Evolutionary conservation across 1,140 invertebrate genomes (phyloP).

Genomic region (Heliothis subflexa): DNA sequence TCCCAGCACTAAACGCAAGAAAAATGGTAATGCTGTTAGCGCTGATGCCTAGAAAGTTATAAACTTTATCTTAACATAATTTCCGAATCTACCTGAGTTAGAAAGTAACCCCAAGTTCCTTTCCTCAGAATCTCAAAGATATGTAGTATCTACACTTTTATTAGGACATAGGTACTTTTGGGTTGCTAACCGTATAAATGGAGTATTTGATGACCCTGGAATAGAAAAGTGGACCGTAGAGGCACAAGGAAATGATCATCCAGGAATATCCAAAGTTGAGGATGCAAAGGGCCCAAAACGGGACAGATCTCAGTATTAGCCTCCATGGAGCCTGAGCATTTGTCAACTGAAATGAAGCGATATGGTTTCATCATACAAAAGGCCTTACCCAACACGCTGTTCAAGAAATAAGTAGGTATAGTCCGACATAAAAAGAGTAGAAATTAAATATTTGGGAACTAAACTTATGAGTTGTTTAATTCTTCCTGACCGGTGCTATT

Average conservation of each 20-base stretch:
- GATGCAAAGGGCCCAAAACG: slow-evolving; percentile 77
- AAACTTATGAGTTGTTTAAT: no score
- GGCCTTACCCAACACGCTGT: neutral
- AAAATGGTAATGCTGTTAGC: slow-evolving; percentile 75
- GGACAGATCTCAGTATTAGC: slow-evolving; percentile 71
- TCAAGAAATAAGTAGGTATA: neutral
- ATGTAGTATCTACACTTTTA: neutral
- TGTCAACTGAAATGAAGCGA: slow-evolving; percentile 64
- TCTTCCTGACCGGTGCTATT: no score
- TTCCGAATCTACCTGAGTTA: no score
- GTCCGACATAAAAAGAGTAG: no score
- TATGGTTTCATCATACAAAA: neutral
- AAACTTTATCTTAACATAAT: neutral
- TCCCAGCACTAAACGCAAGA: slow-evolving; percentile 74
- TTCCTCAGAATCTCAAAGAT: no score
- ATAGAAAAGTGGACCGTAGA: slow-evolving; percentile 78
- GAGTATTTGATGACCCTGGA: slow-evolving; percentile 66
- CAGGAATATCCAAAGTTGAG: slow-evolving; percentile 81
- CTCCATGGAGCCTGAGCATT: slow-evolving; percentile 77
- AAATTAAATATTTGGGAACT: no score
- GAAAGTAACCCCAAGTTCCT: no score
- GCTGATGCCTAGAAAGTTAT: slow-evolving; percentile 67
- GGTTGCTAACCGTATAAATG: slow-evolving; percentile 70
- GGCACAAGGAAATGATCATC: slow-evolving; percentile 77
- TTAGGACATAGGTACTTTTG: neutral